Percentiles rank a stretch among this genome's conserved stretches.
Evolutionary conservation across 2,888 invertebrate species (phyloP).

Genomic region (Dichetophora obliterata): DNA sequence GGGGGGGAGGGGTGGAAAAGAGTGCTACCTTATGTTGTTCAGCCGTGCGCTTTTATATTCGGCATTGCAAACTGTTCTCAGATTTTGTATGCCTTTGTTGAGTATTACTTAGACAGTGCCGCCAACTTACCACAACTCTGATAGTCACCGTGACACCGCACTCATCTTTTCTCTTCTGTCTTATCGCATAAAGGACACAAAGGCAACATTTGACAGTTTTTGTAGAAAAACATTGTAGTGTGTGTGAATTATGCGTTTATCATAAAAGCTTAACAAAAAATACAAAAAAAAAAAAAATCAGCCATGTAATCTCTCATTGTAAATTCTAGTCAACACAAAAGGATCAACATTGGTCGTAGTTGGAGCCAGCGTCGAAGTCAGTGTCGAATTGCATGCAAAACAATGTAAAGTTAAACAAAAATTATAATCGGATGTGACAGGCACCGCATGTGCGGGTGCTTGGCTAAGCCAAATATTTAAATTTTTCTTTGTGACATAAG

Average conservation of each 20-base stretch:
- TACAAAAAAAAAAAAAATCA: constrained; percentile 21
- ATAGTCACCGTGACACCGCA: constrained; percentile 1
- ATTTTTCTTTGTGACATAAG: constrained; percentile 40
- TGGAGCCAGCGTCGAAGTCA: neutral
- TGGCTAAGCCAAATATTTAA: constrained; percentile 33
- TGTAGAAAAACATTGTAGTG: constrained; percentile 18
- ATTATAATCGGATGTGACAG: constrained; percentile 48
- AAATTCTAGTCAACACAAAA: constrained; percentile 44
- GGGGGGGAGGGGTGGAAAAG: neutral
- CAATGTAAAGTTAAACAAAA: constrained; percentile 42
- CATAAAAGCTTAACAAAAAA: constrained; percentile 18
- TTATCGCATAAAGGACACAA: neutral
- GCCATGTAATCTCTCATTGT: constrained; percentile 40
- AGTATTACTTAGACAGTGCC: neutral
- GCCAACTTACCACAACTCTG: constrained; percentile 17
- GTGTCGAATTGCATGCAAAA: constrained; percentile 3
- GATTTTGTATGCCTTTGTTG: neutral
- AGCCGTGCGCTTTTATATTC: neutral
- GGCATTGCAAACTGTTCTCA: neutral
- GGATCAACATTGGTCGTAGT: constrained; percentile 6
- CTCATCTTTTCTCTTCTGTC: neutral
- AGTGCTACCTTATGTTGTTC: neutral
- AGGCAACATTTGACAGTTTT: constrained; percentile 32
- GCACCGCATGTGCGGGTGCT: constrained; percentile 40
- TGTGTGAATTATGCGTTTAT: constrained; percentile 46